Evolutionary conservation across 2,888 invertebrate genomes (phyloP), one percentile per base, ranked within the genome.

Genomic region (Clepsis dumicolana): DNA sequence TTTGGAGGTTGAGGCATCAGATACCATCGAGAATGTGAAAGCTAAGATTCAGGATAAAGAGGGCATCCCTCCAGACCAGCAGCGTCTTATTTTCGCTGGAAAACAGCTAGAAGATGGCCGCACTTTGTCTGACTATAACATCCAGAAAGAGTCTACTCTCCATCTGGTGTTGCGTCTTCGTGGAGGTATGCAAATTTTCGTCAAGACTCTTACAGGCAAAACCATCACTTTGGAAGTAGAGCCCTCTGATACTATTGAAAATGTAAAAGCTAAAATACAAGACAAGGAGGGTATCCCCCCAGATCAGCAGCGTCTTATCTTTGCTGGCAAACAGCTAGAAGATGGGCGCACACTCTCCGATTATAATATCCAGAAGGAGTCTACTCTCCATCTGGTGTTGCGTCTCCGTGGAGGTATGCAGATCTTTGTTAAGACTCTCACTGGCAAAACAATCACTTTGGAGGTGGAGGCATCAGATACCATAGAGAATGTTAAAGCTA

Each of bases 191-290:
- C 88, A 88, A 59, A 88, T 88, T 0, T 88, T 88, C 41, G 88
- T 88, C 0, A 88, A 88, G 21, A 88, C 88, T 0, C 65, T 88
- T 0, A 88, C 88, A 3, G 88, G 88, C 0, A 88, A 88, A 4
- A 88, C 88, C 0, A 88, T 88, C 2, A 88, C 88, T 0, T 65
- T 88, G 0, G 88, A 88, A 1, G 88, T 88, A 0, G 90, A 90
- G 7, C 64, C 90, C 0, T 89, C 90, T 0, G 90, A 90, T 32
- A 89, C 90, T 0, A 90, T 90, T 18, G 90, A 90, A 12, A 90
- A 90, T 80, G 90, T 90, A 0, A 90, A 90, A 4, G 90, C 90
- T 0, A 90, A 90, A 29, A 90, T 90, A 1, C 90, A 90, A 24
- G 90, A 90, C 54, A 90, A 90, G 21, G 90, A 86, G 44, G 88